Conservation (phyloP, 2,113 vertebrate genomes). For the Silurus meridionalis region DNA sequence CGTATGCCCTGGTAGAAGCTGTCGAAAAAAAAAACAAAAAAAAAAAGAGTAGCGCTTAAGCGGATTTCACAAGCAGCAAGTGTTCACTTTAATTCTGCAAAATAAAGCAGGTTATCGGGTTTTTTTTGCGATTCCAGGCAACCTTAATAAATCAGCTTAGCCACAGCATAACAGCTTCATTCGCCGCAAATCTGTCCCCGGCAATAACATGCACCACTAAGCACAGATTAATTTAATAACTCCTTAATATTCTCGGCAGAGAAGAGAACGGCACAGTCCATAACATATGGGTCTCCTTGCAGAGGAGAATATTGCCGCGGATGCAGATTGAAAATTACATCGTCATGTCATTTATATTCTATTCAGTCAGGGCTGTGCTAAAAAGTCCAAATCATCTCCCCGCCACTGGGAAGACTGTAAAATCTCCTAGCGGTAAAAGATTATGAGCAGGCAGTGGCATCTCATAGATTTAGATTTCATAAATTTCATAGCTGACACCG, state of each 20-base stretch:
- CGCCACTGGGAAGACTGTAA: slow-evolving; percentile 30
- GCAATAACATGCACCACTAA: slow-evolving; percentile 79
- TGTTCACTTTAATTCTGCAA: slow-evolving; percentile 75
- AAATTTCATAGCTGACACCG: slow-evolving; percentile 11
- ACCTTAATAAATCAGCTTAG: slow-evolving; percentile 81
- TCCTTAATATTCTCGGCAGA: slow-evolving; percentile 79
- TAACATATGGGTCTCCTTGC: slow-evolving; percentile 66
- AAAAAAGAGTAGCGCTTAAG: slow-evolving; percentile 56
- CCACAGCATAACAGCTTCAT: slow-evolving; percentile 73
- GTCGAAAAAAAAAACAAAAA: slow-evolving; percentile 32
- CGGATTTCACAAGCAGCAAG: slow-evolving; percentile 68
- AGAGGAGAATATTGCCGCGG: slow-evolving; percentile 72
- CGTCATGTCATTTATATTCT: slow-evolving; percentile 77
- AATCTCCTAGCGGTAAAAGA: slow-evolving; percentile 23
- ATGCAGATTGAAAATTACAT: slow-evolving; percentile 77
- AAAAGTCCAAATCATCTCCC: slow-evolving; percentile 44
- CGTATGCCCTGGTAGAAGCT: neutral
- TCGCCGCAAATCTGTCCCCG: slow-evolving; percentile 76
- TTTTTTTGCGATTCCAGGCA: slow-evolving; percentile 75
- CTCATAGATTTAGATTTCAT: slow-evolving; percentile 19
- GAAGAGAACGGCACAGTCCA: slow-evolving; percentile 62
- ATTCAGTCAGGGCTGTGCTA: slow-evolving; percentile 61
- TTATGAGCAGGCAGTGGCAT: slow-evolving; percentile 26
- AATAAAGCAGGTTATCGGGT: slow-evolving; percentile 78
- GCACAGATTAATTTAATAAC: slow-evolving; percentile 82